Conservation (phyloP, 2,113 vertebrate species). For the Natator depressus region DNA sequence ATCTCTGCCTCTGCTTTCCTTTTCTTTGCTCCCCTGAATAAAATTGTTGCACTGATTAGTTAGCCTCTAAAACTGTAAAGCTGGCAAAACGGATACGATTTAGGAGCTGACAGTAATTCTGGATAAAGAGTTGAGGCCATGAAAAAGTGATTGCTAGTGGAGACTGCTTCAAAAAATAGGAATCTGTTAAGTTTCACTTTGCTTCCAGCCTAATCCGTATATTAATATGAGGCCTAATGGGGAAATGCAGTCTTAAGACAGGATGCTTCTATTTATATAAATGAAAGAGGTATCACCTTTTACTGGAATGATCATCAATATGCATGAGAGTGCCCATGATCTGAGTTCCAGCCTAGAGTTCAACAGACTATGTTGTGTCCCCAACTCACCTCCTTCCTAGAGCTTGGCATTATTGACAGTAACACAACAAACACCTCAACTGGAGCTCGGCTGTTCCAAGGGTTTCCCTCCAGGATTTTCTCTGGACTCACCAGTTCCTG, state of each 20-base stretch:
- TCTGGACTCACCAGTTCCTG: neutral
- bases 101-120: neutral
- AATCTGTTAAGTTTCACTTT: neutral
- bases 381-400: neutral
- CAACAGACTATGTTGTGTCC: neutral
- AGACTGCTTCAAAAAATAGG: neutral
- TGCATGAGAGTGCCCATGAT: neutral
- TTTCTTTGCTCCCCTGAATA: neutral
- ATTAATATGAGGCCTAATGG: neutral
- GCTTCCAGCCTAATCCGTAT: neutral
- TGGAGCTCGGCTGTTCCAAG: neutral
- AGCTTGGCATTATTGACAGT: neutral
- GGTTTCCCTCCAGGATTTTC: neutral
- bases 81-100: neutral
- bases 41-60: neutral
- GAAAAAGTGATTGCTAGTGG: neutral
- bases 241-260: neutral
- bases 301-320: neutral
- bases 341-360: neutral
- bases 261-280: neutral
- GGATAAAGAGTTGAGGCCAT: neutral
- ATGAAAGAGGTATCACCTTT: neutral
- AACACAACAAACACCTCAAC: neutral
- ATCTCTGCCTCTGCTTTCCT: neutral
- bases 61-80: neutral